Evolutionary conservation across 2,113 vertebrate genomes (phyloP).

Genomic region (Lepus timidus): DNA sequence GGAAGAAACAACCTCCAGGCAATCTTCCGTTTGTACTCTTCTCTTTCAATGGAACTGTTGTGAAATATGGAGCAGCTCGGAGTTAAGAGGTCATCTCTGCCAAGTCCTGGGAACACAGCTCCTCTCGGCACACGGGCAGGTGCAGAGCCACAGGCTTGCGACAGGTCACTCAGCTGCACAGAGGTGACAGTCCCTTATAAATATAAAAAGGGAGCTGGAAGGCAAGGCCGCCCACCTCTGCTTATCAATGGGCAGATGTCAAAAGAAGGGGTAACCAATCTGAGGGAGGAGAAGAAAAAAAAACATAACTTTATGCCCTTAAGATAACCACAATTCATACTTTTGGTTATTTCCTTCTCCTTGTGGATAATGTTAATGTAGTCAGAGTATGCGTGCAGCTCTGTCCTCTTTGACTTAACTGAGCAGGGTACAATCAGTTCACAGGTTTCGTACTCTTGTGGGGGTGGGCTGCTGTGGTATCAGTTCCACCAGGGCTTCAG

Average conservation of each 20-base stretch:
- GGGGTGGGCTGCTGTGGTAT: neutral
- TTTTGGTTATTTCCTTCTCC: neutral
- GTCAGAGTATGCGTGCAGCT: conserved; percentile 6
- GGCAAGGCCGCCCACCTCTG: neutral
- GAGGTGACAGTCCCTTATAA: neutral
- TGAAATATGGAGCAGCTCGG: neutral
- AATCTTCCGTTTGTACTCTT: neutral
- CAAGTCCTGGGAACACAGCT: neutral
- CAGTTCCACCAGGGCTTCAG: neutral
- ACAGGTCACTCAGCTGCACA: neutral
- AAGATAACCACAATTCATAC: neutral
- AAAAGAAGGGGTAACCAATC: neutral
- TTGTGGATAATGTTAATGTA: neutral
- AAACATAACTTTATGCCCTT: conserved; percentile 28
- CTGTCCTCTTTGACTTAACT: conserved; percentile 17
- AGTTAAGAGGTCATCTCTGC: conserved; percentile 48
- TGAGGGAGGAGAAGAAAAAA: neutral
- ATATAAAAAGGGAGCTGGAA: neutral
- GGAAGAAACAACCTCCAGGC: conserved; percentile 31
- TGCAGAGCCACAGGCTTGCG: neutral
- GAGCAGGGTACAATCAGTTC: conserved; percentile 20
- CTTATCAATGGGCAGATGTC: neutral
- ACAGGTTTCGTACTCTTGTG: neutral
- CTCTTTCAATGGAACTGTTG: conserved; percentile 45
- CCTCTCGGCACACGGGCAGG: neutral